Base-by-base conservation (phyloP, 2,113 vertebrate genomes). In the Suricata suricatta region DNA sequence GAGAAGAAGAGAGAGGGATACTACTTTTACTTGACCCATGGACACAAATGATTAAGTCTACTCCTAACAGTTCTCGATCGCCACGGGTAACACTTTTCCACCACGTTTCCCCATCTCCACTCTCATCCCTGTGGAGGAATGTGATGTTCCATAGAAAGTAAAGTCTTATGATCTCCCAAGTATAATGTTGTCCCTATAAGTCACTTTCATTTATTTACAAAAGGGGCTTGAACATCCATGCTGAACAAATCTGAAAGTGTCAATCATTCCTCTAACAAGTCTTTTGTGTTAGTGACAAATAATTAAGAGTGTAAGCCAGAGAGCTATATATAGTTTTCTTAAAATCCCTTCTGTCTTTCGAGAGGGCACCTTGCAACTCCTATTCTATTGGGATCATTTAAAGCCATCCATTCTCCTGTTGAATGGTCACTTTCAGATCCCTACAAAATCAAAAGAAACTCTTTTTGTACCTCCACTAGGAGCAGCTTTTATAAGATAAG, bases 271-370 rank as follows among this genome's bases (percentile, higher is more conserved):
- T 79, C 66, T 71, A 76, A 21, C 33, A 79, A 84, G 7, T n/a
- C 29, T 93, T 87, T 57, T 38, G n/a, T 96, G n/a, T 69, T 96
- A 63, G 80, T n/a, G 29, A 89, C 52, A 81, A 84, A 44, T 9
- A 90, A 74, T 47, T 66, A 85, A 41, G 50, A 94, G 82, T 71
- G 89, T 85, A 86, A 85, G 57, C 21, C 50, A 82, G 25, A 77
- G 96, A 91, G 8, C 33, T 12, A 77, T n/a, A 15, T 2, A n/a
- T 7, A 80, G 25, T 83, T 93, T 93, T 57, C 54, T 74, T 85
- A 15, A 92, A 81, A 76, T 81, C 77, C 52, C 68, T 88, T 94
- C 38, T 63, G 41, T 88, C 69, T 90, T 90, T 68, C 54, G 57
- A 88, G 38, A 79, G 16, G 60, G 31, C 9, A 80, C 11, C 31